A percentile compares a stretch with the other conserved stretches of the same genome.
These are phyloP conservation scores for Calephelis perditalis DNA, from an alignment of 2,888 invertebrate genomes.

Conservation along the genomic window DNA sequence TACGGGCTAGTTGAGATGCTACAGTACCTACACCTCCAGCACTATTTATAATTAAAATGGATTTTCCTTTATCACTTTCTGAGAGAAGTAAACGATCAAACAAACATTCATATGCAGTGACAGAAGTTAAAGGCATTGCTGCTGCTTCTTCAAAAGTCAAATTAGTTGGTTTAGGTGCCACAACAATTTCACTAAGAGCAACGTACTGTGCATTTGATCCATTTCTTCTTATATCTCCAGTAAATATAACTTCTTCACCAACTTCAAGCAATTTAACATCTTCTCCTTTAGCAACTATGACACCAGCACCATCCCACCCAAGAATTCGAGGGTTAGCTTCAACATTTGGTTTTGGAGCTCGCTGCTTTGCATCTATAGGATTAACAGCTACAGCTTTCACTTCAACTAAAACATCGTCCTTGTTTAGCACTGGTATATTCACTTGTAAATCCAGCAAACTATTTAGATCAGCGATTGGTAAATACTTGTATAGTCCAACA, in stretches of 20 bases:
- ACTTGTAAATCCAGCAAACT: constrained; percentile 58
- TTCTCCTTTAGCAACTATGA: constrained; percentile 54
- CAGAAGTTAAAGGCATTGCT: too few species aligned
- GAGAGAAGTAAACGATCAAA: constrained; percentile 54
- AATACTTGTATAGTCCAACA: constrained; percentile 62
- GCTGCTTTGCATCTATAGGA: constrained; percentile 59
- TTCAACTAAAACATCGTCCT: constrained; percentile 40
- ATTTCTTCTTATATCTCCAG: constrained; percentile 51
- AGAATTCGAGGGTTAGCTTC: constrained; percentile 51
- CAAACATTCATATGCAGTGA: constrained; percentile 60
- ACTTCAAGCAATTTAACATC: constrained; percentile 43
- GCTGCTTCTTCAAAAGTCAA: constrained; percentile 38
- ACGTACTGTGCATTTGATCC: constrained; percentile 63
- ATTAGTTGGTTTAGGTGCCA: constrained; percentile 56
- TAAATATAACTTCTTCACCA: constrained; percentile 63
- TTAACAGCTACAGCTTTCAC: constrained; percentile 47
- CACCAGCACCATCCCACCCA: constrained; percentile 64
- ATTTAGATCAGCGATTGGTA: constrained; percentile 52
- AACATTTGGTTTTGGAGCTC: constrained; percentile 54
- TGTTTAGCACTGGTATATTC: constrained; percentile 43
- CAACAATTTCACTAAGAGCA: constrained; percentile 50
- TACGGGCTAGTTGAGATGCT: constrained; percentile 56
- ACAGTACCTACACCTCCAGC: constrained; percentile 65
- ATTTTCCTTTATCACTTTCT: constrained; percentile 37
- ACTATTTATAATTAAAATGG: too few species aligned